phyloP scores from a whole-genome alignment of 2,797 vertebrate genomes.

The Sebastes steindachneri region DNA sequence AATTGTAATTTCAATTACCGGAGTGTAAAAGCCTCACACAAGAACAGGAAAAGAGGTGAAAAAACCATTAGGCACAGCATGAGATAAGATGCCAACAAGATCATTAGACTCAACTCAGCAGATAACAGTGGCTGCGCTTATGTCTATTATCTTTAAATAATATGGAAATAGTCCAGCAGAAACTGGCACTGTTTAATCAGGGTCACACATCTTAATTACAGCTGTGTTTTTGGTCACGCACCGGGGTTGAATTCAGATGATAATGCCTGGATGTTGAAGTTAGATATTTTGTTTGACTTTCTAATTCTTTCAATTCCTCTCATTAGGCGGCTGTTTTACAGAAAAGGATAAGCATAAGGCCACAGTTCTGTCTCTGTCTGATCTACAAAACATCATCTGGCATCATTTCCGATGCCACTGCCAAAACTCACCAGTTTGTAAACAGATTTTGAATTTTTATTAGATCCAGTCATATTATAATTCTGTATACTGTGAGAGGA shows the following conservation, averaged over 20 bases:
- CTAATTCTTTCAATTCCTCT: neutral
- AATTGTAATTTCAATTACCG: no score
- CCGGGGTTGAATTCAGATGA: neutral
- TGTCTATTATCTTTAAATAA: neutral
- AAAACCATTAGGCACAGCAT: neutral
- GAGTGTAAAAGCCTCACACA: neutral
- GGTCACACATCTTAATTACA: neutral
- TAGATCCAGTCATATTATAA: no score
- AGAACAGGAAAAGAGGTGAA: neutral
- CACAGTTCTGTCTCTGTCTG: neutral
- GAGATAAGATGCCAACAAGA: neutral
- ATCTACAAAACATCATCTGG: neutral
- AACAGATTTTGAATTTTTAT: neutral
- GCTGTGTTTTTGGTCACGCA: neutral
- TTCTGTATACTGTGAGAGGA: neutral
- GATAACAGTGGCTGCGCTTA: neutral
- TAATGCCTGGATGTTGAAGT: neutral
- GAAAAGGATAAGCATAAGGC: fast-evolving
- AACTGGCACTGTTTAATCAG: neutral
- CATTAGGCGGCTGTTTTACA: neutral
- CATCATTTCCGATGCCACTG: neutral
- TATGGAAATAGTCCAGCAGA: neutral
- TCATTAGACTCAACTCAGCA: neutral
- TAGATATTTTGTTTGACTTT: neutral
- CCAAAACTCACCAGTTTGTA: neutral